These are phyloP conservation scores for Troglohyphantes excavatus DNA, from an alignment of 2,888 invertebrate species.

Conservation along the genomic window DNA sequence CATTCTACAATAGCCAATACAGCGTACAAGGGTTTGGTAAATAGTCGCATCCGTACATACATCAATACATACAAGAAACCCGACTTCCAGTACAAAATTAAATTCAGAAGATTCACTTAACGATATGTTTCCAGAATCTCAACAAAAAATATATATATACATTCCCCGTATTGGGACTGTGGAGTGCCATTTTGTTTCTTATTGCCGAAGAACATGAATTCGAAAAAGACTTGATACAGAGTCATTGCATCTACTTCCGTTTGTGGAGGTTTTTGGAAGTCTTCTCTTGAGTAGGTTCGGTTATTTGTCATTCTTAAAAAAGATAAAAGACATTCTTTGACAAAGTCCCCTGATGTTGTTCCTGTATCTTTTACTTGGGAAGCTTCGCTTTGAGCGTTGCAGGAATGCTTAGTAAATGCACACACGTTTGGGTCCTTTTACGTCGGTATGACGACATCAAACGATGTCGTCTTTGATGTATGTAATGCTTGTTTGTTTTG, in stretches of 20 bases:
- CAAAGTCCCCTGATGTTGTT: background rate
- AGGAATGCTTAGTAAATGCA: conserved; percentile 34
- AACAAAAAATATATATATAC: conserved; percentile 53
- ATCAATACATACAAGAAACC: conserved; percentile 1
- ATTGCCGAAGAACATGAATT: background rate
- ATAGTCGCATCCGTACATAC: conserved; percentile 1
- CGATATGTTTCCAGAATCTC: conserved; percentile 19
- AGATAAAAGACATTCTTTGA: background rate
- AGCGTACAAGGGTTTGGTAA: conserved; percentile 13
- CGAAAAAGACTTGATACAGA: conserved; percentile 25
- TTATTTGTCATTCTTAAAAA: conserved; percentile 21
- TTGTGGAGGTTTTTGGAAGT: conserved; percentile 15
- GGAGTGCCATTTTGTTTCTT: conserved; percentile 13
- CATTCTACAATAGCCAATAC: conserved; percentile 7
- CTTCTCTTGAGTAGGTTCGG: background rate
- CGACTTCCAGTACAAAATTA: conserved; percentile 7
- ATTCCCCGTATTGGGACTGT: conserved; percentile 18
- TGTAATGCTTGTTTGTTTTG: too few species aligned
- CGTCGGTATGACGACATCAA: too few species aligned
- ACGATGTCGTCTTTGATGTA: background rate
- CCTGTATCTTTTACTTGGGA: background rate
- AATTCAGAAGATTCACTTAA: conserved; percentile 45
- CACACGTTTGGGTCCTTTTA: too few species aligned
- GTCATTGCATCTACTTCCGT: background rate
- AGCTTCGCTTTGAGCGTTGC: conserved; percentile 18